These are phyloP conservation scores for Phoxinus phoxinus DNA, from an alignment of 2,113 vertebrate genomes.

Conservation along the genomic window DNA sequence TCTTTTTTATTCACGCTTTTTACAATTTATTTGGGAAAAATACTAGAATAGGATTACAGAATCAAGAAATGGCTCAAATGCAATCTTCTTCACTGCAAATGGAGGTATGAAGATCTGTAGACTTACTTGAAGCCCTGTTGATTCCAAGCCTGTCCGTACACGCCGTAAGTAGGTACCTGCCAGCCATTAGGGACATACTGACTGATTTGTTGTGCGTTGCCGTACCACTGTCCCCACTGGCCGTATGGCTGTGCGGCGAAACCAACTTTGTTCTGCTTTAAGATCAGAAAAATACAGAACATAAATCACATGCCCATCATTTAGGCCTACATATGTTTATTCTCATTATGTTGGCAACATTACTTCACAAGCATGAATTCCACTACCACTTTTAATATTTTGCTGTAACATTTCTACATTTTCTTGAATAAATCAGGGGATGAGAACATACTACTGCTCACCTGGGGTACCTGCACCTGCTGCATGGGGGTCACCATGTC, in stretches of 20 bases:
- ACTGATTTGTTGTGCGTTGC: constrained; percentile 90
- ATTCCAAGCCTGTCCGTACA: constrained; percentile 95
- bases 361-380: not conserved
- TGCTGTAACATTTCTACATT: not conserved
- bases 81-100: not conserved
- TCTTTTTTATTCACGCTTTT: not conserved
- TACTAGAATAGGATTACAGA: not conserved
- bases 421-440: not conserved
- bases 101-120: constrained; percentile 51
- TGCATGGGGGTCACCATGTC: constrained; percentile 88
- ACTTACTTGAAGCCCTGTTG: constrained; percentile 96
- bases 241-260: constrained; percentile 90
- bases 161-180: constrained; percentile 92
- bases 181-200: constrained; percentile 97
- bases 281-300: not conserved
- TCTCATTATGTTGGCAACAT: not conserved
- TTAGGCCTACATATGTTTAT: not conserved
- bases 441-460: constrained; percentile 41
- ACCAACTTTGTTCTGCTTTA: constrained; percentile 89
- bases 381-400: not conserved
- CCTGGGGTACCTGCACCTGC: constrained; percentile 82
- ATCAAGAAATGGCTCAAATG: not conserved
- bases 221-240: constrained; percentile 98
- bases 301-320: not conserved
- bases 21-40: not conserved